Evolutionary conservation across 2,888 invertebrate genomes (phyloP).

Genomic region (Cinara cedri): DNA sequence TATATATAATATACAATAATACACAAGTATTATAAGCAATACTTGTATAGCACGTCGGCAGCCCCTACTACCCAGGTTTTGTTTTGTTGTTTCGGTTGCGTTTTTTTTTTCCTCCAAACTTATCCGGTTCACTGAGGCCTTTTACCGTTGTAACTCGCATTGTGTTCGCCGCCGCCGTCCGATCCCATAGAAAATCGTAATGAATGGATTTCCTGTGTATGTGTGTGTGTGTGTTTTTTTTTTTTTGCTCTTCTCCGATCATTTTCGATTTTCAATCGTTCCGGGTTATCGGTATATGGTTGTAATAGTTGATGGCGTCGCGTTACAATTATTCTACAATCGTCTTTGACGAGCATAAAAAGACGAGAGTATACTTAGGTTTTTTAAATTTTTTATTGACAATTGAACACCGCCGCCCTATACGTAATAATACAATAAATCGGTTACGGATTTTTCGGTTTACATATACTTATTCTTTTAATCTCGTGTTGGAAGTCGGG

Average conservation of each 20-base stretch:
- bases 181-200: slow-evolving; percentile 34
- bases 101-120: slow-evolving; percentile 33
- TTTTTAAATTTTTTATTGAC: no score
- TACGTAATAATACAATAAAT: no score
- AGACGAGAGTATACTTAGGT: no score
- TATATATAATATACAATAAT: background rate
- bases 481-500: no score
- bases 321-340: no score
- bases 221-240: background rate
- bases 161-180: slow-evolving; percentile 26
- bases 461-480: no score
- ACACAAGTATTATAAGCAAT: background rate
- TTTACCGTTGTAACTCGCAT: slow-evolving; percentile 49
- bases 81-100: no score
- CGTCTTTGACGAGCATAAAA: no score
- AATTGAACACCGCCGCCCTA: no score
- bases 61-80: background rate
- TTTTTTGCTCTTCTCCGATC: background rate
- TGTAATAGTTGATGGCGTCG: no score
- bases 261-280: slow-evolving; percentile 13
- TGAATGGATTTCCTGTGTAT: slow-evolving; percentile 33
- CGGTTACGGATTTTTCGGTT: no score
- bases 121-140: slow-evolving; percentile 55
- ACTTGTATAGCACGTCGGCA: background rate
- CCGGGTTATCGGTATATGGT: no score